These are phyloP conservation scores for Drosophila murphyi DNA, from an alignment of 1,140 invertebrate genomes.

Conservation along the genomic window DNA sequence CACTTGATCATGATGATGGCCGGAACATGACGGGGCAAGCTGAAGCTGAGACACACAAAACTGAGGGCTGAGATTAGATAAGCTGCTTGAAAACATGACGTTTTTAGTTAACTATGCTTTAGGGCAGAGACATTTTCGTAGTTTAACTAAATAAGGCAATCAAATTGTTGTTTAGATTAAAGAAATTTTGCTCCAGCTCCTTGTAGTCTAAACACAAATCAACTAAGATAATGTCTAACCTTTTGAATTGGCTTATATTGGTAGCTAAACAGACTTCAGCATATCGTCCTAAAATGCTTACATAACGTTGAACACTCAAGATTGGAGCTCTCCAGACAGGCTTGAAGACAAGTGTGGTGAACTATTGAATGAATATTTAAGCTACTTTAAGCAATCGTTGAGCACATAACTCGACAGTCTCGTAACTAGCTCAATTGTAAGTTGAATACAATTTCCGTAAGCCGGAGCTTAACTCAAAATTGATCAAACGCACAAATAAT, in stretches of 20 bases:
- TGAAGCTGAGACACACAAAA: background rate
- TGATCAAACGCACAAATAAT: slow-evolving; percentile 32
- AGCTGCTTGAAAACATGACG: slow-evolving; percentile 12
- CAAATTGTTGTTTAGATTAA: slow-evolving; percentile 25
- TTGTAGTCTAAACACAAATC: too few relatives aligned
- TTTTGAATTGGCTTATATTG: background rate
- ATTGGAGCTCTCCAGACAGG: background rate
- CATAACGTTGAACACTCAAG: background rate
- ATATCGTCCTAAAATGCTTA: background rate
- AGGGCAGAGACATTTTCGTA: background rate
- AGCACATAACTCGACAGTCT: background rate
- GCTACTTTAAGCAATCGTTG: background rate
- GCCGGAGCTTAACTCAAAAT: slow-evolving; percentile 40
- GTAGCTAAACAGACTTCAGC: background rate
- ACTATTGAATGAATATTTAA: slow-evolving; percentile 11
- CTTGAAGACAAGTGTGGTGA: background rate
- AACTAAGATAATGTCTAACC: slow-evolving; percentile 1
- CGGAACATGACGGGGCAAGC: slow-evolving; percentile 10
- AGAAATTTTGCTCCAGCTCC: background rate
- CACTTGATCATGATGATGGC: slow-evolving; percentile 1
- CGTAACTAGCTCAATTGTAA: slow-evolving; percentile 21
- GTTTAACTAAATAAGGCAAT: slow-evolving; percentile 30
- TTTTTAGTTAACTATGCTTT: slow-evolving; percentile 13
- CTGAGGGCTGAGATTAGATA: slow-evolving; percentile 34
- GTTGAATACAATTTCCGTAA: slow-evolving; percentile 41